Evolutionary conservation across 2,888 invertebrate species (phyloP), one percentile per base, ranked within the genome.

Genomic region (Eupithecia subfuscata): DNA sequence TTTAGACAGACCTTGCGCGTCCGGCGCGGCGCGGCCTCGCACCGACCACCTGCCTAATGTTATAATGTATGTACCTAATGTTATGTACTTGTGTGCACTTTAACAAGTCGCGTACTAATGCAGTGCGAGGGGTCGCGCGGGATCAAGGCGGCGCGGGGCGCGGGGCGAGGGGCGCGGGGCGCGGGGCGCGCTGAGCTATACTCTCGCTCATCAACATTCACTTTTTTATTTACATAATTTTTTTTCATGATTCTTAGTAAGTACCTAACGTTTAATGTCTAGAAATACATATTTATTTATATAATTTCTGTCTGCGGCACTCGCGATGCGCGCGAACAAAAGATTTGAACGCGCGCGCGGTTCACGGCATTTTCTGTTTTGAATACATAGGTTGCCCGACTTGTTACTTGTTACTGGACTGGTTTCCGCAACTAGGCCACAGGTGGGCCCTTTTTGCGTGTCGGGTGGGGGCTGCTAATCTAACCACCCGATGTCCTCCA

Each of bases 281-380:
- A 37, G 37, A 37, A 37, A 37, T 37, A 37, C 34, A 4, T 2
- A 5, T 5, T n/a, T n/a, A n/a, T n/a, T n/a, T n/a, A n/a, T n/a
- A n/a, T n/a, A n/a, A n/a, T 30, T 30, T 30, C 1, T 30, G 30
- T 30, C 30, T 30, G 37, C 40, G 1, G 14, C 45, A 16, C 45
- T 14, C 45, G 45, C 45, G 5, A 45, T 40, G 40, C 45, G 45
- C 30, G 65, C 65, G 11, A 83, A 79, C 77, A 84, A 84, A 84
- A 85, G 85, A 87, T 82, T 82, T 86, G 81, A 84, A 87, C 86
- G 86, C 85, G 84, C 75, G 75, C 73, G 45, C 18, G 45, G 18
- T 48, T 7, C 45, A 48, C 0, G 43, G 43, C 14, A 43, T 5
- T 12, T 14, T 14, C 40, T 40, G 40, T 30, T 40, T 9, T 34